Conservation (phyloP, 2,888 invertebrate species). For the Mantis religiosa region DNA sequence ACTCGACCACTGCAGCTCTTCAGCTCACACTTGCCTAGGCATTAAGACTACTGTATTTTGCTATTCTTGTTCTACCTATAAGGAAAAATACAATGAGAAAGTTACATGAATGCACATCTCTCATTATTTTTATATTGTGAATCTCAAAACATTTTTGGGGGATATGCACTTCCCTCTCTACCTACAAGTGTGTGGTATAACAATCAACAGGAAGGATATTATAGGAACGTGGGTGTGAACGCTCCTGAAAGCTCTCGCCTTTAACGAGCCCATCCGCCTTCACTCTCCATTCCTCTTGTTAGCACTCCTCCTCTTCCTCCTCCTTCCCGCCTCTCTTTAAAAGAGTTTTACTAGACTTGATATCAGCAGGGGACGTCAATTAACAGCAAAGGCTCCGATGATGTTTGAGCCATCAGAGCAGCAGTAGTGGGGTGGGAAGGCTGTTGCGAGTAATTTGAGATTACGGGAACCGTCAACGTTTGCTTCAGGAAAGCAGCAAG, state of each 20-base stretch:
- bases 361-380: conserved; percentile 1
- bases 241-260: neutral
- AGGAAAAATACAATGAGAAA: too few relatives aligned
- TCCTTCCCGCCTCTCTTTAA: neutral
- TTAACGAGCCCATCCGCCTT: neutral
- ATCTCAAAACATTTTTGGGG: too few relatives aligned
- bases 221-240: neutral
- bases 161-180: too few relatives aligned
- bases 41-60: too few relatives aligned
- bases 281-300: neutral
- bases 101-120: too few relatives aligned
- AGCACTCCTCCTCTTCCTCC: neutral
- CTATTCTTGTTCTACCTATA: too few relatives aligned
- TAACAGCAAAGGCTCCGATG: neutral
- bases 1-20: too few relatives aligned
- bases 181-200: too few relatives aligned
- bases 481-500: neutral
- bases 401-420: conserved; percentile 1
- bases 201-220: neutral
- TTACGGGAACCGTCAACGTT: neutral
- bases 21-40: too few relatives aligned
- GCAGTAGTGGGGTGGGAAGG: neutral
- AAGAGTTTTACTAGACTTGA: neutral
- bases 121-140: too few relatives aligned
- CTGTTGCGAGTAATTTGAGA: neutral